These are phyloP conservation scores for Megaceryle torquata DNA, from an alignment of 2,113 vertebrate species.

Conservation along the genomic window DNA sequence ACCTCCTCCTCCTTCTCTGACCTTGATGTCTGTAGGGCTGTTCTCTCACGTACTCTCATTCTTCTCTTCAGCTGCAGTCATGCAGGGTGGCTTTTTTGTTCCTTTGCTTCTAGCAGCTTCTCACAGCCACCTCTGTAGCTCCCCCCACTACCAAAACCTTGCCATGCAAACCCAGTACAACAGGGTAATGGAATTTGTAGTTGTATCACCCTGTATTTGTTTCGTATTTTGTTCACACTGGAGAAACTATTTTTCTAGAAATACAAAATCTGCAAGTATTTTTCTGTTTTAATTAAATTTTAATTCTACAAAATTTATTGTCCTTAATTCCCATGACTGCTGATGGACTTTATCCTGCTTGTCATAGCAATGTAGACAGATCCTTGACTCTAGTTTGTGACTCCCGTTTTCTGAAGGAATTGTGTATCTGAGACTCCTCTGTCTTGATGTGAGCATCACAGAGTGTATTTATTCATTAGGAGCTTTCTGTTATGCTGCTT, in stretches of 20 bases:
- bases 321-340: background rate
- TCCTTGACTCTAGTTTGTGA: accelerated
- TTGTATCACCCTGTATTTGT: background rate
- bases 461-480: background rate
- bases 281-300: background rate
- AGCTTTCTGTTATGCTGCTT: background rate
- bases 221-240: background rate
- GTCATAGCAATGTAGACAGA: background rate
- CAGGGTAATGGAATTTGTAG: background rate
- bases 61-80: background rate
- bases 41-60: background rate
- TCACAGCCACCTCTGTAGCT: background rate
- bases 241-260: background rate
- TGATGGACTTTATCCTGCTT: background rate
- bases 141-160: background rate
- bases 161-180: background rate
- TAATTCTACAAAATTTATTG: background rate
- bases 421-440: background rate
- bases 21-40: background rate
- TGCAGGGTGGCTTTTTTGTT: background rate
- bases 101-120: background rate
- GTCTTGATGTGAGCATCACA: background rate
- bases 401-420: background rate
- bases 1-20: background rate
- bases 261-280: background rate